Evolutionary conservation across 2,888 invertebrate genomes (phyloP), one percentile per base, ranked within the genome.

Genomic region (Lasioglossum marginatum): DNA sequence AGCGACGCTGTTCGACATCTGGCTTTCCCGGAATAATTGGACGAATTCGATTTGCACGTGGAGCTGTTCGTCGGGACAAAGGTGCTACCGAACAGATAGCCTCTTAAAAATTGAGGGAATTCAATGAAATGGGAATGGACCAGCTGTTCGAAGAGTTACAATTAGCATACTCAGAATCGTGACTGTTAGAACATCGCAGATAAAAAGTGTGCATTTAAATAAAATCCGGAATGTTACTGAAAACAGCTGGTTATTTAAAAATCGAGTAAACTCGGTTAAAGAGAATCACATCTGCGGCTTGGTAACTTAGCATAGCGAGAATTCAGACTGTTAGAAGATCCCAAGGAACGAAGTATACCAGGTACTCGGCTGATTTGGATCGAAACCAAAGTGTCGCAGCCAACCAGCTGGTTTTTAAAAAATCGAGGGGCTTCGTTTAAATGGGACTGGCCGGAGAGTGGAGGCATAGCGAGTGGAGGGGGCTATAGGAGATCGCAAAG

Each of bases 401-500:
- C 34, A 23, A 10, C 34, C 34, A 31, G 19, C 34, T 66, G 52
- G 52, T 52, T 34, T 66, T 66, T 23, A 23, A 31, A 34, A 66
- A 66, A 34, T 66, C 34, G 66, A 8, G 16, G 66, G 31, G 31
- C 8, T 66, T 8, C 31, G 23, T 31, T 66, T 19, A 66, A 60
- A 27, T 27, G 27, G 27, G 27, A 3, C 60, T 27, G 60, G 2
- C 6, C 27, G 60, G 16, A 31, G 27, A n/a, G 16, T 60, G 5
- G 14, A 27, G n/a, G n/a, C 1, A 27, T 60, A 63, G 31, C 60
- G 16, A 27, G 27, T 63, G 60, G 27, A 16, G 60, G 60, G 27
- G 34, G 60, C 5, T 43, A 45, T 75, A 34, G 43, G 48, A 60
- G 57, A 52, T 72, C 68, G 34, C 57, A 74, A 63, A 75, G 48